Percentiles rank a stretch among this genome's conserved stretches.
Evolutionary conservation across 2,113 vertebrate genomes (phyloP).

Genomic region (Xerus inauris): DNA sequence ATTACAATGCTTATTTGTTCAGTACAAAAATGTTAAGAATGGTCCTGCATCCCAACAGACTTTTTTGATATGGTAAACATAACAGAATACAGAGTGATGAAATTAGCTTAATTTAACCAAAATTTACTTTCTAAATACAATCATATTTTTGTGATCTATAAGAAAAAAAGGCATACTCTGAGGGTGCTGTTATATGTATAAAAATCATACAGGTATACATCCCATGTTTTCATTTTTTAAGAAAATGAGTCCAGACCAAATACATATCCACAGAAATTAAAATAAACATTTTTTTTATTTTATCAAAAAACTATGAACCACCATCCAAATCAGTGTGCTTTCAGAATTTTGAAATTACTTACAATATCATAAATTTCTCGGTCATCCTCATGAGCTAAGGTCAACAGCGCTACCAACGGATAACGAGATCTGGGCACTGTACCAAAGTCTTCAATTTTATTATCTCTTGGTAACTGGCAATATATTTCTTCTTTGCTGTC

Average conservation of each 20-base stretch:
- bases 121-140: slow-evolving; percentile 49
- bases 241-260: slow-evolving; percentile 10
- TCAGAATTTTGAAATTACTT: slow-evolving; percentile 81
- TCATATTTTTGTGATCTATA: not conserved
- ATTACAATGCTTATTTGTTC: not conserved
- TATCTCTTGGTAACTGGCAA: slow-evolving; percentile 89
- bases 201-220: not conserved
- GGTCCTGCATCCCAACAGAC: not conserved
- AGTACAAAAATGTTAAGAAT: not conserved
- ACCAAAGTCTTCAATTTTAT: slow-evolving; percentile 91
- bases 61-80: slow-evolving; percentile 13
- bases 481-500: slow-evolving; percentile 86
- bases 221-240: not conserved
- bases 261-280: slow-evolving; percentile 30
- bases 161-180: not conserved
- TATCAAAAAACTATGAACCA: slow-evolving; percentile 44
- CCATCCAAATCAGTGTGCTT: not conserved
- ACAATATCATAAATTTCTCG: slow-evolving; percentile 93
- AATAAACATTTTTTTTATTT: slow-evolving; percentile 40
- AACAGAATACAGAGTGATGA: not conserved
- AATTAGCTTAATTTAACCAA: slow-evolving; percentile 4
- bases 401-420: slow-evolving; percentile 93
- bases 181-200: not conserved
- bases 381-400: slow-evolving; percentile 88
- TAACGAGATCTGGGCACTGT: slow-evolving; percentile 91